Base-by-base conservation (phyloP, 2,888 invertebrate genomes). In the Eupithecia centaureata region DNA sequence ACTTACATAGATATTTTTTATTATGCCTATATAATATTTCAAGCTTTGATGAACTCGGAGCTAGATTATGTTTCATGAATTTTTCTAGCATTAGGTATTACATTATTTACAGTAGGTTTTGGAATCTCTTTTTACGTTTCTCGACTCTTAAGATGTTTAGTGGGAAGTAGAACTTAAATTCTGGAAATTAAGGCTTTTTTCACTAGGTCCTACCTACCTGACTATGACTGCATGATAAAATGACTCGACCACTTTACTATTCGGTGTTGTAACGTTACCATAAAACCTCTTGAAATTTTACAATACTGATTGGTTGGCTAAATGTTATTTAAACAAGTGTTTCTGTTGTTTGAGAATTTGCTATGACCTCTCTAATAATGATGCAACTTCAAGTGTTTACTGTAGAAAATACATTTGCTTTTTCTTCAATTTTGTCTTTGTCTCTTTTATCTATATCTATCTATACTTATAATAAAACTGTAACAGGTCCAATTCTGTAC, bases 321-420 rank as follows among this genome's bases (percentile, higher is more conserved):
- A 18, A 22, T 27, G 15, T 18, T 22, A 57, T 57, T 57, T 57
- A 13, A 5, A 57, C 57, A 57, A 22, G 12, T 57, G 57, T 56
- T 56, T 28, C 30, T 56, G 10, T 25, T 28, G 54, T 57, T 32
- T 22, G 18, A 18, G 28, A 56, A 56, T 30, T 13, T 12, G 51
- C 13, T n/a, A 51, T 25, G 13, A 25, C 22, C 13, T 52, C 13
- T 27, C 1, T 52, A 22, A 13, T 25, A 42, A 51, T 51, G 8
- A 47, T 22, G 22, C 18, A 10, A 52, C 15, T n/a, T 1, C 12
- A 52, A 1, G 13, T 25, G n/a, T 51, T 52, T 27, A 15, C 52
- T 52, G 22, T 22, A 42, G 8, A 42, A 42, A 10, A 42, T 42
- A 18, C 8, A 5, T 8, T 38, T 38, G n/a, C 5, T 38, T 38